These are phyloP conservation scores for Hanleya hanleyi DNA, from an alignment of 2,888 invertebrate species.

Conservation along the genomic window DNA sequence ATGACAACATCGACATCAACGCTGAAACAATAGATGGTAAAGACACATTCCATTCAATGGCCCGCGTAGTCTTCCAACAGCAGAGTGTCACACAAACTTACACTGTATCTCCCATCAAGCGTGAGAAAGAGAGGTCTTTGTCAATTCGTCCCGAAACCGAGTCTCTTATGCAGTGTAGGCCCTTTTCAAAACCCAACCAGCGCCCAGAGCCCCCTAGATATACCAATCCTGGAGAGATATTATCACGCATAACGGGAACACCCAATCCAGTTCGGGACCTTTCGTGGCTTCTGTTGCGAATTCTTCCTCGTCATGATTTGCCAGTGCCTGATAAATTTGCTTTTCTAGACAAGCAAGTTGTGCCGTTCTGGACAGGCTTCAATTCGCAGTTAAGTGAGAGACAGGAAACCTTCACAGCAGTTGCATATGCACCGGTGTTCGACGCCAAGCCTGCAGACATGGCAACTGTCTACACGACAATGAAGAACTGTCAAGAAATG, in stretches of 20 bases:
- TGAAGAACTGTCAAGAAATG: conserved; percentile 13
- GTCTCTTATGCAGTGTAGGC: not conserved
- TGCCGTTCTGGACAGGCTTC: conserved; percentile 14
- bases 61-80: not conserved
- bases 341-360: not conserved
- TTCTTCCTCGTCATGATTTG: not conserved
- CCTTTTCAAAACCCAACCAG: not conserved
- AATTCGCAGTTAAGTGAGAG: not conserved
- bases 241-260: not conserved
- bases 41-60: conserved; percentile 1
- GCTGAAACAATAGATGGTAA: not conserved
- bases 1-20: not conserved
- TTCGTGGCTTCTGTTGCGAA: not conserved
- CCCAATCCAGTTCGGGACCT: not conserved
- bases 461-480: not conserved
- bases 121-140: not conserved
- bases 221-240: not conserved
- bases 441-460: conserved; percentile 16
- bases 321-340: not conserved
- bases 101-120: not conserved
- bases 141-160: not conserved
- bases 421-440: conserved; percentile 8
- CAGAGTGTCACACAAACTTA: not conserved
- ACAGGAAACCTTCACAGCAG: not conserved
- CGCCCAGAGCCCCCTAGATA: not conserved